Percentiles rank a stretch among this genome's conserved stretches.
Conservation (phyloP, 2,113 vertebrate species). For the Actinemys pallida region DNA sequence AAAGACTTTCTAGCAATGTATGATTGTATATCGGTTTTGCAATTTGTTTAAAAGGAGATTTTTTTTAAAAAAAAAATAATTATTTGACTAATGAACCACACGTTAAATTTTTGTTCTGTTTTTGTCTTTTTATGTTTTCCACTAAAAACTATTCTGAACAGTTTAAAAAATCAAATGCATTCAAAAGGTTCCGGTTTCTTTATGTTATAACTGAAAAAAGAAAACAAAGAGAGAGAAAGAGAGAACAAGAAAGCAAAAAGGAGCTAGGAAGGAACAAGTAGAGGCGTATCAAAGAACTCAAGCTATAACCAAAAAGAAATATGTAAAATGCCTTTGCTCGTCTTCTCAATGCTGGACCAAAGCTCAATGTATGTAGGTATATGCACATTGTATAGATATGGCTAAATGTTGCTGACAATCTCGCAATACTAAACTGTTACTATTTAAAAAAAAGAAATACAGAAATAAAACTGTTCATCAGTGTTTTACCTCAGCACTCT, state of each 20-base stretch:
- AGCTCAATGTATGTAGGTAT: slow-evolving; percentile 96
- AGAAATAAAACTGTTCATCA: slow-evolving; percentile 84
- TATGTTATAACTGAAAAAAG: slow-evolving; percentile 39
- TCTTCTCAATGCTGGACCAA: slow-evolving; percentile 98
- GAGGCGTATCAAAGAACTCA: slow-evolving; percentile 89
- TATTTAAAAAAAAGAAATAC: slow-evolving; percentile 80
- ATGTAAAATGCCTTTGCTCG: slow-evolving; percentile 90
- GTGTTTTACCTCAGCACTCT: slow-evolving; percentile 95
- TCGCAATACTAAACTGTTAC: slow-evolving; percentile 90
- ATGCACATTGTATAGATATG: slow-evolving; percentile 99
- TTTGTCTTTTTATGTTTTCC: slow-evolving; percentile 60
- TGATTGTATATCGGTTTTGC: slow-evolving; percentile 75
- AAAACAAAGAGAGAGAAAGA: slow-evolving; percentile 27
- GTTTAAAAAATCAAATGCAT: slow-evolving; percentile 70
- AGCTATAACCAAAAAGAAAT: slow-evolving; percentile 97
- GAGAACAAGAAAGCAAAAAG: slow-evolving; percentile 77
- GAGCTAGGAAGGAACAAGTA: slow-evolving; percentile 84
- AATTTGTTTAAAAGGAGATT: slow-evolving; percentile 44
- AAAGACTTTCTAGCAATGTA: slow-evolving; percentile 65
- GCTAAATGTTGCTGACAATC: slow-evolving; percentile 99
- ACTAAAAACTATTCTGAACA: slow-evolving; percentile 67
- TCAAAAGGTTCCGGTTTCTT: slow-evolving; percentile 73
- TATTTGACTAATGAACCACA: slow-evolving; percentile 46
- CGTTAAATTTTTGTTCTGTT: slow-evolving; percentile 44
- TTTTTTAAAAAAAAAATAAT: background rate